These are phyloP conservation scores for Ochropleura leucogaster DNA, from an alignment of 2,888 invertebrate genomes.

Conservation along the genomic window DNA sequence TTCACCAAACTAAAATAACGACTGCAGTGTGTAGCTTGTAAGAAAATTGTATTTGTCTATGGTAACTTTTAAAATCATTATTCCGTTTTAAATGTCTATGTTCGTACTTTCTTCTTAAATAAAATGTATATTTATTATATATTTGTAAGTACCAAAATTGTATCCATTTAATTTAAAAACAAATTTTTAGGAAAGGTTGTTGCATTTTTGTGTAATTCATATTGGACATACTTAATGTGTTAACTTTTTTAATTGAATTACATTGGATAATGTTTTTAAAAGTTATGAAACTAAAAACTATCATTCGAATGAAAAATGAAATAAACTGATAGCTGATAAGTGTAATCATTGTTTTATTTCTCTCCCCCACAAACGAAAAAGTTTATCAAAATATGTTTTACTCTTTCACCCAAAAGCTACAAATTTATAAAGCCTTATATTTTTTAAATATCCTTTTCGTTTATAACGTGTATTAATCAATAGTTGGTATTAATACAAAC, in stretches of 20 bases:
- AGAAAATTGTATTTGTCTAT: conserved; percentile 47
- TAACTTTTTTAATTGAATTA: not conserved
- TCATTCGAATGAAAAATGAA: conserved; percentile 53
- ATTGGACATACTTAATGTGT: not conserved
- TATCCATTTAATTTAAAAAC: not conserved
- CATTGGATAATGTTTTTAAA: conserved; percentile 38
- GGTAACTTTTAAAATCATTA: conserved; percentile 53
- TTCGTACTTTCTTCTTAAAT: not conserved
- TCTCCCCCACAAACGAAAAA: too few species aligned
- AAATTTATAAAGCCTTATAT: too few species aligned
- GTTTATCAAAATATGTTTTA: too few species aligned
- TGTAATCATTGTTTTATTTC: conserved; percentile 48
- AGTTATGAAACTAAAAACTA: conserved; percentile 36
- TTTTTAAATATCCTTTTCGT: too few species aligned
- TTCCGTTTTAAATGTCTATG: not conserved
- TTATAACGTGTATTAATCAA: too few species aligned
- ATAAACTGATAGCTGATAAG: conserved; percentile 59
- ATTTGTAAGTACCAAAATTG: too few species aligned
- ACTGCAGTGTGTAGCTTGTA: conserved; percentile 63
- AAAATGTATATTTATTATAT: too few species aligned
- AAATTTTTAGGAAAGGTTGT: not conserved
- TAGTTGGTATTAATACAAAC: too few species aligned
- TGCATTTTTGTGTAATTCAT: not conserved
- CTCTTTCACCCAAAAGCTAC: too few species aligned
- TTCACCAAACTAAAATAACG: conserved; percentile 56